Base-by-base conservation (phyloP, 2,888 invertebrate species). In the Hydrotaea diabolus region DNA sequence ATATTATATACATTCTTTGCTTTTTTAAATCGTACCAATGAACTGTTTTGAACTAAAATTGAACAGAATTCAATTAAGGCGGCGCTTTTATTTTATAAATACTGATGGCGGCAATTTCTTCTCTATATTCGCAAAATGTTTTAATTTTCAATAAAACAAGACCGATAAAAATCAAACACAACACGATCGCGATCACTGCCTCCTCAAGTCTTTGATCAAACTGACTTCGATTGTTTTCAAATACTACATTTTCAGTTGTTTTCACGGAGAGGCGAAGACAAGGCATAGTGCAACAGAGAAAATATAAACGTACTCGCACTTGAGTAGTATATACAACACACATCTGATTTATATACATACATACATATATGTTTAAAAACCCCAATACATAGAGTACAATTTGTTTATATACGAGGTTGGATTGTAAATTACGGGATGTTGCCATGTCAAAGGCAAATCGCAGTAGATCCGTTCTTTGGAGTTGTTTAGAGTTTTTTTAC, bases 271-370 rank as follows among this genome's bases (percentile, higher is more conserved):
- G 31, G 7, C 31, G 31, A 31, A 31, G 31, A 7, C 31, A 31
- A 31, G 31, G 7, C 31, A 15, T 43, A 43, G 43, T 43, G 43
- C 43, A 43, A 9, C 43, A 31, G 3, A 31, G n/a, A n/a, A n/a
- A n/a, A n/a, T n/a, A n/a, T n/a, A n/a, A n/a, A n/a, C n/a, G n/a
- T 4, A 31, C 31, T 31, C 31, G 7, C 31, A 31, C 31, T 31
- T 31, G 31, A 77, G n/a, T 31, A 2, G 19, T 66, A 66, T 19
- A 76, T 82, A n/a, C n/a, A n/a, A n/a, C n/a, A n/a, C n/a, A n/a
- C n/a, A n/a, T n/a, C n/a, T n/a, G n/a, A n/a, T n/a, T n/a, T n/a
- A 69, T 62, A 79, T 73, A 77, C 81, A 55, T 66, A 26, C 31
- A 23, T 82, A 55, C 66, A 36, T 19, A 21, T 36, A 81, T 76